Evolutionary conservation across 2,888 invertebrate species (phyloP), one percentile per base, ranked within the genome.

Genomic region (Trichogramma dendrolimi): DNA sequence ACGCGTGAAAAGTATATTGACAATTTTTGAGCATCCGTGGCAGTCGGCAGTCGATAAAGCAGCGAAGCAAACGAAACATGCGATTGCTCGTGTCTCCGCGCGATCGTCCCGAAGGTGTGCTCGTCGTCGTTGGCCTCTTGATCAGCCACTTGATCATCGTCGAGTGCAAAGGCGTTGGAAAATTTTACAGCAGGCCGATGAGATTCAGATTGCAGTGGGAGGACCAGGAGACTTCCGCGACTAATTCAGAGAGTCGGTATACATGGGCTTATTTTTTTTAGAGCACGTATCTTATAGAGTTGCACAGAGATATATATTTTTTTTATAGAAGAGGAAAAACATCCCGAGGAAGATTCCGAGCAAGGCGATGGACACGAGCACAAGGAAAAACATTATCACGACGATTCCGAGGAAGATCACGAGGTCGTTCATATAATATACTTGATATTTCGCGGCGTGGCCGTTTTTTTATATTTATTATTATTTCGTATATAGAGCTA

Each of bases 341-440:
- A 64, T 52, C 64, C 66, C 47, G 68, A 63, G 6, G 66, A 67
- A 41, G 70, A 27, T 27, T 27, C 27, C 27, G 27, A 27, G 27
- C 27, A 27, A 27, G 27, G 27, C 27, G 27, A 27, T 27, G 27
- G 27, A 27, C 27, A 27, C 27, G 27, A 27, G 27, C 27, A 27
- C 27, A 27, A 27, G 27, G 27, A 27, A 27, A 27, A 27, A 27
- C 27, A 27, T 27, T 27, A 27, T 27, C 27, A 27, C 27, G 27
- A 27, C 27, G 27, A 27, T 27, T 27, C 27, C 27, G 27, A 27
- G 27, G 27, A 68, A 4, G 71, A 64, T 5, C 66, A 73, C 41
- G 70, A 75, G 51, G 71, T 66, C 5, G 3, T 27, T 27, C 71
- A 73, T 48, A 70, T 75, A 72, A 76, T 76, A 72, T 14, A 53